Evolutionary conservation across 2,888 invertebrate genomes (phyloP).

Genomic region (Ichneumon xanthorius): DNA sequence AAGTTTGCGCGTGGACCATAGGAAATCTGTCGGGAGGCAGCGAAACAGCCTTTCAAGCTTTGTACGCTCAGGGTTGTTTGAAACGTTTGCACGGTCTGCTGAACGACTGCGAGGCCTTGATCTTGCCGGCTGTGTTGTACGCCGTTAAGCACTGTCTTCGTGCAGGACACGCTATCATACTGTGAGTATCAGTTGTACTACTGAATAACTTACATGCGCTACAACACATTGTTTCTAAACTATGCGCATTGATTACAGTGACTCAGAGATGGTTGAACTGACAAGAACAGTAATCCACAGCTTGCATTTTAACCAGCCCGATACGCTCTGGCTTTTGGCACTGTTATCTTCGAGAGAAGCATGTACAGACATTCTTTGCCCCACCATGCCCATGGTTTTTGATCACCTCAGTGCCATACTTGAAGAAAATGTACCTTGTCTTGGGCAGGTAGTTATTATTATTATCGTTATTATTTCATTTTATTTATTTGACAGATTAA

Average conservation of each 20-base stretch:
- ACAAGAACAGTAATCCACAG: slow-evolving; percentile 67
- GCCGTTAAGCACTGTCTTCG: slow-evolving; percentile 77
- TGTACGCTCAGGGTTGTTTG: slow-evolving; percentile 81
- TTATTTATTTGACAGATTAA: no score
- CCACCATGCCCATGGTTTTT: slow-evolving; percentile 65
- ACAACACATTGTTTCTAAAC: neutral
- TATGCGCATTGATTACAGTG: slow-evolving; percentile 71
- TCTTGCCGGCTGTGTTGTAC: slow-evolving; percentile 79
- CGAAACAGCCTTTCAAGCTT: slow-evolving; percentile 75
- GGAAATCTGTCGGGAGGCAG: slow-evolving; percentile 81
- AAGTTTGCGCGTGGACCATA: slow-evolving; percentile 82
- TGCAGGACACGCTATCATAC: slow-evolving; percentile 73
- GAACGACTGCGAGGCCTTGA: slow-evolving; percentile 71
- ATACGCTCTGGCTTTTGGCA: slow-evolving; percentile 79
- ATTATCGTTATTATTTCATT: no score
- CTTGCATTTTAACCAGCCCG: slow-evolving; percentile 66
- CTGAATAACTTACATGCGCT: neutral
- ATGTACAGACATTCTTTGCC: slow-evolving; percentile 69
- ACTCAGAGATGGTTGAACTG: slow-evolving; percentile 74
- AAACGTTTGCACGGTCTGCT: slow-evolving; percentile 75
- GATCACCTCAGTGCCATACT: slow-evolving; percentile 69
- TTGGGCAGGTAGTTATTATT: slow-evolving; percentile 70
- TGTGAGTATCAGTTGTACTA: slow-evolving; percentile 73
- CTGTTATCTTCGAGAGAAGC: slow-evolving; percentile 77
- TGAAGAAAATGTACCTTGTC: slow-evolving; percentile 55